Percentiles rank a stretch among this genome's conserved stretches.
These are phyloP conservation scores for Altica lythri DNA, from an alignment of 2,888 invertebrate genomes.

Conservation along the genomic window DNA sequence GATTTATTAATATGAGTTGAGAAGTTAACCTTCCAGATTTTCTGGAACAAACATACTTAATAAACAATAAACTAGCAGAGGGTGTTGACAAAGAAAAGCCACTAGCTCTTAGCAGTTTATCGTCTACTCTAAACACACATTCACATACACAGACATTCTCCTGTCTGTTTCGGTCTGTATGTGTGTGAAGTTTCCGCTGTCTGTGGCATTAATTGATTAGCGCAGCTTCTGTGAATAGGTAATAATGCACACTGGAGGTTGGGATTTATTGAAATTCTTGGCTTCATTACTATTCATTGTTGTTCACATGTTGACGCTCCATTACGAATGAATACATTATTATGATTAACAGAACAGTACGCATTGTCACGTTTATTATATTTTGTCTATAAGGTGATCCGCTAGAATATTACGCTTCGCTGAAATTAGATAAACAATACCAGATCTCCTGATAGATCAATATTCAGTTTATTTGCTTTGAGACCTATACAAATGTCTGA, in stretches of 20 bases:
- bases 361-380: conserved; percentile 19
- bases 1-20: no score
- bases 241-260: conserved; percentile 27
- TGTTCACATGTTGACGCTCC: conserved; percentile 28
- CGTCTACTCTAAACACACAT: conserved; percentile 27
- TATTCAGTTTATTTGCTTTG: no score
- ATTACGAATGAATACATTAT: conserved; percentile 27
- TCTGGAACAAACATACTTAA: conserved; percentile 16
- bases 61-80: conserved; percentile 27
- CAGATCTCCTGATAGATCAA: no score
- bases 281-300: conserved; percentile 37
- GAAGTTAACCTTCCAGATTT: no score
- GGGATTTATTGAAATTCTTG: conserved; percentile 35
- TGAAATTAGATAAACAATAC: conserved; percentile 5
- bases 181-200: conserved; percentile 29
- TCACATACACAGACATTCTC: conserved; percentile 21
- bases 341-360: conserved; percentile 17
- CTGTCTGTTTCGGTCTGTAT: conserved; percentile 24
- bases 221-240: conserved; percentile 30
- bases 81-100: conserved; percentile 24
- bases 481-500: no score
- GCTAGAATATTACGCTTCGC: conserved; percentile 6
- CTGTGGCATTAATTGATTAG: conserved; percentile 33
- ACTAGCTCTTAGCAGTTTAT: conserved; percentile 29
- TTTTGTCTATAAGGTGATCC: conserved; percentile 11